Base-by-base conservation (phyloP, 2,113 vertebrate genomes). In the Prinia subflava region DNA sequence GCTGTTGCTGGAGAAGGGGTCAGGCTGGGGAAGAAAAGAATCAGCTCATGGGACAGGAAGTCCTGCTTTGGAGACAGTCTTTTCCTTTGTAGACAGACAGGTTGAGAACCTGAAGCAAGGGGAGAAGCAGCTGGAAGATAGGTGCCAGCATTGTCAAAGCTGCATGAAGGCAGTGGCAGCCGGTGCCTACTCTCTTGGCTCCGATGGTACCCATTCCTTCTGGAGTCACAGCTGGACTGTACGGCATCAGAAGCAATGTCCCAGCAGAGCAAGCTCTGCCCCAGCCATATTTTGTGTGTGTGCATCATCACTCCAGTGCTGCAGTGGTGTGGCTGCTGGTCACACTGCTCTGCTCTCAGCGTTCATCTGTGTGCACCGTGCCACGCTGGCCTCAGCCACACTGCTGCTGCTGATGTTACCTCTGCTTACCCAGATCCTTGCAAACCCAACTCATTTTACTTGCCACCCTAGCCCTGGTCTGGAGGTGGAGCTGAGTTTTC, bases 301-400 rank as follows among this genome's bases (percentile, higher is more conserved):
- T 33, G 39, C 14, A 11, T 33, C 42, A 60, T 7, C 1, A 1
- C 28, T 39, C 25, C 59, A 6, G 64, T 7, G 57, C 19, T 39
- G 55, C 81, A n/a, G 18, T 18, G 21, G 10, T 9, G 5, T 27
- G 35, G 42, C 78, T 87, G 33, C 59, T 69, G 49, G 42, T 69
- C 55, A 46, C 33, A 10, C 35, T 8, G 35, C 12, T 73, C 30
- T 89, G 59, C 69, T 65, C n/a, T 55, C 46, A 65, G 49, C 3
- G 0, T 12, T 31, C 21, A 37, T 17, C 27, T 55, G 31, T 49
- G 24, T 33, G 52, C 67, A 37, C 4, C 0, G 0, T 64, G 39
- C 65, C 21, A 2, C 0, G 0, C 35, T 70, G 60, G 55, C 33
- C 50, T 47, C 50, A 14, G 70, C 55, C 44, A 20, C 0, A 0